Conservation (phyloP, 37 sponge, comb jelly and placozoan species). For the Oopsacas minuta region DNA sequence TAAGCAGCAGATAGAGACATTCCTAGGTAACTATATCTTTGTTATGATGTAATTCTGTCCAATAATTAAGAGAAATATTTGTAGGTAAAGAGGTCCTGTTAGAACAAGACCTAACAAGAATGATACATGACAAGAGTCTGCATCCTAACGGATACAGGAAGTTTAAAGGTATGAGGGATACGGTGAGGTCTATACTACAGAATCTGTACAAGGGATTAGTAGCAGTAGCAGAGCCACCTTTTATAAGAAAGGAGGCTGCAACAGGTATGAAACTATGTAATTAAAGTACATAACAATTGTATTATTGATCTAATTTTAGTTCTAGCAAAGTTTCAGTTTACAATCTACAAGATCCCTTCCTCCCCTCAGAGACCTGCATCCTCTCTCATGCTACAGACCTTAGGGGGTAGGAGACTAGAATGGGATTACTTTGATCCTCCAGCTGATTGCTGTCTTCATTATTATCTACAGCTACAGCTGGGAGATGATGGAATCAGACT, state of each 20-base stretch:
- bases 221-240: neutral
- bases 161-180: neutral
- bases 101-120: neutral
- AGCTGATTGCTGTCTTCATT: neutral
- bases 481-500: neutral
- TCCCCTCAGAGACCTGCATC: neutral
- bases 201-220: constrained; percentile 1
- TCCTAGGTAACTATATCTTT: no score
- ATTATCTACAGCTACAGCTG: neutral
- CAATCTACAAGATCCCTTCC: neutral
- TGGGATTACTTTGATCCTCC: neutral
- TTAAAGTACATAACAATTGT: no score
- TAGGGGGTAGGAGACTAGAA: neutral
- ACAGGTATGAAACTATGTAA: neutral
- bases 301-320: no score
- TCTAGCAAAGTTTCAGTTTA: neutral
- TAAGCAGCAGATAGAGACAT: neutral
- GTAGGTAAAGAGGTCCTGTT: neutral
- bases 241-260: neutral
- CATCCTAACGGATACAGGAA: neutral
- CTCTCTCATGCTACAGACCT: neutral
- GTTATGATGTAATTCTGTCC: no score
- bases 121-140: neutral
- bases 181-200: neutral
- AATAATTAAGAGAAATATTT: no score